A percentile compares a stretch with the other conserved stretches of the same genome.
phyloP scores from a whole-genome alignment of 1,140 invertebrate species.

The Pseudoatta argentina region DNA sequence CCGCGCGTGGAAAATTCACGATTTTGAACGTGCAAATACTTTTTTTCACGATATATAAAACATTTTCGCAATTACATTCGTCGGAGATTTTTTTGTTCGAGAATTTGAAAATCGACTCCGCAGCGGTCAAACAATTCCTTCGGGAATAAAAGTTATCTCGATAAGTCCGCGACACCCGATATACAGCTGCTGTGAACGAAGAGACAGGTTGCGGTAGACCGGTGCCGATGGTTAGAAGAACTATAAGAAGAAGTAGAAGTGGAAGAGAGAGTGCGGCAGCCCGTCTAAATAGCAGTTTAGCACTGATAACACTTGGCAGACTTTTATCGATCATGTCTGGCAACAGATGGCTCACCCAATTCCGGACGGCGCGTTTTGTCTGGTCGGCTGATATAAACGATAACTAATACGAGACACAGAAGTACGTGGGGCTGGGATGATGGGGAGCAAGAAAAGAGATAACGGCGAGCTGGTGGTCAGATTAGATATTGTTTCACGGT shows the following conservation, averaged over 20 bases:
- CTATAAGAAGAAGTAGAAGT: slow-evolving; percentile 48
- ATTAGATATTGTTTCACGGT: slow-evolving; percentile 77
- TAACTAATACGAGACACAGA: slow-evolving; percentile 80
- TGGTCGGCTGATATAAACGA: slow-evolving; percentile 82
- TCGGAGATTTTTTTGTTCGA: neutral
- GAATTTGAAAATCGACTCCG: neutral
- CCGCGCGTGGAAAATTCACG: neutral
- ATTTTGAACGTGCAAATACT: neutral
- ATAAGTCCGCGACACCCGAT: neutral
- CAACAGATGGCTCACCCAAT: slow-evolving; percentile 84
- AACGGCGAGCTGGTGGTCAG: slow-evolving; percentile 42
- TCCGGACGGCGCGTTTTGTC: slow-evolving; percentile 78
- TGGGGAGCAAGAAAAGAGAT: slow-evolving; percentile 67
- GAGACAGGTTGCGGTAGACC: slow-evolving; percentile 53
- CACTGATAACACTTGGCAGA: slow-evolving; percentile 85
- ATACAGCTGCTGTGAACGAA: slow-evolving; percentile 43
- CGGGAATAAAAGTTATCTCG: slow-evolving; percentile 15
- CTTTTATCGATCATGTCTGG: slow-evolving; percentile 86
- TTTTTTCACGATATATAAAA: neutral
- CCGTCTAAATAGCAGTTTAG: slow-evolving; percentile 82
- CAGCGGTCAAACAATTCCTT: neutral
- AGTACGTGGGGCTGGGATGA: slow-evolving; percentile 52
- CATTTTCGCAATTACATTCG: slow-evolving; percentile 7
- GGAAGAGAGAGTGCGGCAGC: slow-evolving; percentile 71
- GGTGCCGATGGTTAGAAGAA: slow-evolving; percentile 50